Base-by-base conservation (phyloP, 2,797 vertebrate species). In the Botia kubotai region DNA sequence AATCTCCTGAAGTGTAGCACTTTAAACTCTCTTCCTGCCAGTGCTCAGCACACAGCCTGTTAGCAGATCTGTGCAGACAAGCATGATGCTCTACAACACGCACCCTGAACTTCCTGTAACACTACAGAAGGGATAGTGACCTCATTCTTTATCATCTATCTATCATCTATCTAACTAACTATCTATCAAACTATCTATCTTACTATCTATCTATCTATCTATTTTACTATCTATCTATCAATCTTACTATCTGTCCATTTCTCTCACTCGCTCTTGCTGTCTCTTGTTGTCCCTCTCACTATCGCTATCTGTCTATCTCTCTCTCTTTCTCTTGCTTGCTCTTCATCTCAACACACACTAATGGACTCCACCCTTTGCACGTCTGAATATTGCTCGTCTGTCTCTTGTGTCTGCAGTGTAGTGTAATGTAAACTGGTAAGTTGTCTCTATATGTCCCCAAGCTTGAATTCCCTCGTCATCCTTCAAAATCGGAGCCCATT, bases 1-100 rank as follows among this genome's bases (percentile, higher is more conserved):
- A 82, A 86, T 88, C 71, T 82, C 79, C 75, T 86, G 81, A 86
- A 82, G 84, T 13, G 80, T 87, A 86, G 87, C 89, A 87, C 88
- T 86, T 88, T 79, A 87, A 69, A 66, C 33, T 88, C 77, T 85
- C 84, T 83, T 82, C 76, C 82, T 72, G 12, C 73, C 60, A 65
- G 66, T 63, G 17, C 46, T 80, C 75, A 70, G 53, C 67, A 75
- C 63, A 73, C 72, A 68, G 69, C 73, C 71, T 76, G 52, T 71
- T 79, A 83, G 75, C 48, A 71, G 58, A 10, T 12, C 68, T 60
- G 16, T 52, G 67, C 70, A 84, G 79, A 70, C 65, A 48, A 77
- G 53, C 75, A 78, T 84, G 71, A 80, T 75, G 17, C 75, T 79
- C 48, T 58, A 29, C 16, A 63, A 63, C 67, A 72, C 57, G 19